These are phyloP conservation scores for Drosophila insularis DNA, from an alignment of 1,140 invertebrate genomes.

Conservation along the genomic window DNA sequence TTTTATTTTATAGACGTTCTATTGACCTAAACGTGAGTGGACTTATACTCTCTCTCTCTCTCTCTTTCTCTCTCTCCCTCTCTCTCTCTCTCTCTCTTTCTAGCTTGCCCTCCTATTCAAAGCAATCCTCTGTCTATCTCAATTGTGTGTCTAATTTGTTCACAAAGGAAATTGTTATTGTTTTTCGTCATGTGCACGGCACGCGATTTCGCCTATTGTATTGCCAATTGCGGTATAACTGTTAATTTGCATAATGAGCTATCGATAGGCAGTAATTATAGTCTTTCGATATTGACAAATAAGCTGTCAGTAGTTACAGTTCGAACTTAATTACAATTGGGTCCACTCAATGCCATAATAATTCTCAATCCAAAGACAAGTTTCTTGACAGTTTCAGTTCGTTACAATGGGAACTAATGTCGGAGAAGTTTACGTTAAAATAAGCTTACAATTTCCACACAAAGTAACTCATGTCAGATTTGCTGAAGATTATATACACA, in stretches of 20 bases:
- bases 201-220: slow-evolving; percentile 43
- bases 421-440: neutral
- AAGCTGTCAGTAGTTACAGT: slow-evolving; percentile 14
- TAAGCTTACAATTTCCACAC: too few species aligned
- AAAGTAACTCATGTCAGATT: too few species aligned
- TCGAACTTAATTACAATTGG: neutral
- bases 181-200: slow-evolving; percentile 45
- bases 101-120: too few species aligned
- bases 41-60: neutral
- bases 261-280: slow-evolving; percentile 13
- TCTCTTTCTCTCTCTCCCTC: neutral
- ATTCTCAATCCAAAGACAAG: neutral
- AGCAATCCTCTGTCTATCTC: neutral
- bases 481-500: too few species aligned
- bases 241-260: slow-evolving; percentile 15
- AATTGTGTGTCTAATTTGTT: neutral
- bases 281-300: slow-evolving; percentile 16
- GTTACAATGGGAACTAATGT: neutral
- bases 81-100: neutral
- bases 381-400: neutral
- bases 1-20: too few species aligned
- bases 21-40: slow-evolving; percentile 44
- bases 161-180: slow-evolving; percentile 21
- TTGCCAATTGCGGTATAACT: neutral
- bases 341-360: neutral